Base-by-base conservation (phyloP, 2,797 vertebrate species). In the Acrocephalus scirpaceus region DNA sequence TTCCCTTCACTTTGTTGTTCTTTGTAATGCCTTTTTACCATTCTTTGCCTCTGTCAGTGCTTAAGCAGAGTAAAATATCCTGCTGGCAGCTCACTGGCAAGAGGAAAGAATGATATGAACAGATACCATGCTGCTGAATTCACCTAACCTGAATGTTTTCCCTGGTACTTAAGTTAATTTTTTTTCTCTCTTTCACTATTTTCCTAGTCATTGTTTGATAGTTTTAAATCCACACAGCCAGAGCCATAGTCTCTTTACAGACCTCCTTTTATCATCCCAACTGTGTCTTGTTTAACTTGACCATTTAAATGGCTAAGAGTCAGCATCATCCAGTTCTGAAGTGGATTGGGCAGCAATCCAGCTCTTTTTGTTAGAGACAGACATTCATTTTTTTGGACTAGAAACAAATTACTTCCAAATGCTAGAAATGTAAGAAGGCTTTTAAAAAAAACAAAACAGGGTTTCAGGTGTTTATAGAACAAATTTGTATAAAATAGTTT, bases 391-490 rank as follows among this genome's bases (percentile, higher is more conserved):
- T 94, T 93, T 90, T 88, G 48, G 76, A 90, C 73, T 92, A 84
- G 87, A 92, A 94, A 95, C 94, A 96, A 95, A 97, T 97, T 94
- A 70, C 94, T 97, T 97, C 97, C 96, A 97, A 97, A 97, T 97
- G 95, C 86, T 96, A 86, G 84, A 92, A 95, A 96, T 78, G 56
- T 90, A 92, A 92, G 77, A 92, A 87, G 60, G 21, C 62, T 92
- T 91, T 73, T 64, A 50, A 36, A 87, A 93, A 76, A 82, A 25
- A 84, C 29, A 36, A 54, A 69, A 69, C n/a, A 3, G 3, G 4
- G 57, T 79, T 95, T 92, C 88, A 95, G 96, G 93, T 94, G 86
- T 96, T 96, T 97, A 93, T 89, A 95, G 92, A 95, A 93, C 72
- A 94, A 92, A 94, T 95, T 87, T 90, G 79, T 95, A 60, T 93